These are phyloP conservation scores for Pristiophorus japonicus DNA, from an alignment of 2,113 vertebrate genomes.

Conservation along the genomic window DNA sequence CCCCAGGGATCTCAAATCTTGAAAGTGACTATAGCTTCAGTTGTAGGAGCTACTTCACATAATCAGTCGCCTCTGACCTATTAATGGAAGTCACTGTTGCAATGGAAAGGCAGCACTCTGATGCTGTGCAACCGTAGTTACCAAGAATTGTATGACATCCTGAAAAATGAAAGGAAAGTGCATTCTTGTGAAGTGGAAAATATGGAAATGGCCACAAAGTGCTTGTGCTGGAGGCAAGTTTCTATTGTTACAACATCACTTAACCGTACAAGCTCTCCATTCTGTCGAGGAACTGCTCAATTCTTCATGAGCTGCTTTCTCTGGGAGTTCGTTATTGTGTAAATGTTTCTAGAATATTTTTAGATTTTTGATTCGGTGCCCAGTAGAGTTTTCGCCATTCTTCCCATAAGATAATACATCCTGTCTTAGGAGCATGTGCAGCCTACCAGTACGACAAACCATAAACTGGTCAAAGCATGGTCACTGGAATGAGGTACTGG, in stretches of 20 bases:
- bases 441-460: too few relatives aligned
- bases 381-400: not conserved
- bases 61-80: not conserved
- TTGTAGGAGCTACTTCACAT: not conserved
- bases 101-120: not conserved
- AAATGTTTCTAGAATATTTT: not conserved
- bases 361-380: not conserved
- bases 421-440: not conserved
- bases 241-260: not conserved
- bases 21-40: not conserved
- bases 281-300: not conserved
- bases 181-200: not conserved
- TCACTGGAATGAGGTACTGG: too few relatives aligned
- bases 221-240: not conserved
- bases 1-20: not conserved
- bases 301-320: not conserved
- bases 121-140: not conserved
- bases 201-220: not conserved
- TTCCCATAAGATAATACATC: not conserved
- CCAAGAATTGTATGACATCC: not conserved
- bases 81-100: not conserved
- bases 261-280: not conserved
- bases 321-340: not conserved
- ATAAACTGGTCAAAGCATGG: too few relatives aligned
- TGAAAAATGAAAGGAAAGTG: not conserved